These are phyloP conservation scores for Neotoma lepida DNA, from an alignment of 2,113 vertebrate species.

Conservation along the genomic window DNA sequence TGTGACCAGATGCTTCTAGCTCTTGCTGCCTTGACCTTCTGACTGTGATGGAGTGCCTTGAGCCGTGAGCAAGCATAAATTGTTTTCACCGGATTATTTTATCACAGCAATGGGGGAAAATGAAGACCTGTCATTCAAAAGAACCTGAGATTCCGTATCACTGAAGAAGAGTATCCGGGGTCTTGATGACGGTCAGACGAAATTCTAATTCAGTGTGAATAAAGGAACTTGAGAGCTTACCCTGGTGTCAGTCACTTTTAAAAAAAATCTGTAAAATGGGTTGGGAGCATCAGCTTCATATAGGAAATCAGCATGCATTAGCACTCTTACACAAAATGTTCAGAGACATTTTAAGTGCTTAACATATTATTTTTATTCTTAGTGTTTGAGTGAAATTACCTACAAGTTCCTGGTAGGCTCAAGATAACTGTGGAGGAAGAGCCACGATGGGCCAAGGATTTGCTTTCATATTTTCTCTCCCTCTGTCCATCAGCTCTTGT, in stretches of 20 bases:
- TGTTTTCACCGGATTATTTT: not conserved
- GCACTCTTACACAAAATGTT: constrained; percentile 16
- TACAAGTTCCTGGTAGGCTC: not conserved
- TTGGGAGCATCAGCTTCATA: not conserved
- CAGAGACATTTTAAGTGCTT: constrained; percentile 32
- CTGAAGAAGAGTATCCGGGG: not conserved
- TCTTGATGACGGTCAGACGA: not conserved
- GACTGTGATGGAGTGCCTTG: not conserved
- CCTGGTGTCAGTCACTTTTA: not conserved
- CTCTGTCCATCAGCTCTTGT: not conserved
- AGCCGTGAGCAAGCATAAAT: not conserved
- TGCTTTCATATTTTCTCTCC: not conserved
- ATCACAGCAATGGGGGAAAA: not conserved
- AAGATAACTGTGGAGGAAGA: not conserved
- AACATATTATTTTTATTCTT: constrained; percentile 47
- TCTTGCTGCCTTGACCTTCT: no score
- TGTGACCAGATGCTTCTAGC: not conserved
- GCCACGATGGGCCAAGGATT: not conserved
- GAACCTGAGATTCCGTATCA: not conserved
- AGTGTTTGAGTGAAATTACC: constrained; percentile 42
- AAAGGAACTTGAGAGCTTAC: not conserved
- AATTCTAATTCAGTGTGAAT: constrained; percentile 36
- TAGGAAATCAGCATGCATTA: not conserved
- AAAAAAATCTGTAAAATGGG: constrained; percentile 18
- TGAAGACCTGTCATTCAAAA: not conserved